phyloP scores from a whole-genome alignment of 2,797 vertebrate species.

The Pristis pectinata region DNA sequence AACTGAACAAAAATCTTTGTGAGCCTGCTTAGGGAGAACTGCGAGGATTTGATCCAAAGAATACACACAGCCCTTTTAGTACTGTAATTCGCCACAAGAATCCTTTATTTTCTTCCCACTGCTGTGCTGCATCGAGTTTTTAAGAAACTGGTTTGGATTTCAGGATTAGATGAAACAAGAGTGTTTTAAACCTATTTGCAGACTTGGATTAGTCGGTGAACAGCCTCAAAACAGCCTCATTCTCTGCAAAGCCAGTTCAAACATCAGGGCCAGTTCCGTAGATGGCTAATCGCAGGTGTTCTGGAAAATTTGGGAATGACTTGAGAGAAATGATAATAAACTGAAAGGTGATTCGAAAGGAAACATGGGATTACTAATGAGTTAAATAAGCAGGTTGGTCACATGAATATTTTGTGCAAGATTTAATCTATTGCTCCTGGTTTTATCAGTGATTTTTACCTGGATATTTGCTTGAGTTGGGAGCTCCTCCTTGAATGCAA shows the following conservation, averaged over 20 bases:
- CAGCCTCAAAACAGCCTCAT: conserved; percentile 62
- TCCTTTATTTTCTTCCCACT: conserved; percentile 79
- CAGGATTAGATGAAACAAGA: conserved; percentile 97
- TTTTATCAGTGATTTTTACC: neutral
- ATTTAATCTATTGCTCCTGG: neutral
- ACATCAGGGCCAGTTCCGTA: neutral
- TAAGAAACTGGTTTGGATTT: conserved; percentile 78
- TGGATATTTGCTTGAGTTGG: neutral
- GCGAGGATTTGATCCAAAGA: conserved; percentile 71
- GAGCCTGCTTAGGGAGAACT: conserved; percentile 71
- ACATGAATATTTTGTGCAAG: neutral
- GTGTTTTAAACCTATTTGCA: conserved; percentile 88
- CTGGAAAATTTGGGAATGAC: conserved; percentile 55
- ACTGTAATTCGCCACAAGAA: conserved; percentile 59
- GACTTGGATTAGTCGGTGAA: conserved; percentile 76
- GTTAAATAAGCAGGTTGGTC: neutral
- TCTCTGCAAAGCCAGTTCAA: conserved; percentile 47
- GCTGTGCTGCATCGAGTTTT: conserved; percentile 72
- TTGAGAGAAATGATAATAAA: conserved; percentile 52
- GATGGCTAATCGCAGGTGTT: conserved; percentile 61
- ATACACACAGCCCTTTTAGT: conserved; percentile 79
- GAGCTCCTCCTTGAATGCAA: neutral
- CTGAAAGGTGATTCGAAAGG: conserved; percentile 50
- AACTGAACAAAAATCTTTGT: conserved; percentile 62
- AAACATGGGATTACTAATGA: conserved; percentile 50